Conservation (phyloP, 1,140 invertebrate species). For the Zaprionus davidi region DNA sequence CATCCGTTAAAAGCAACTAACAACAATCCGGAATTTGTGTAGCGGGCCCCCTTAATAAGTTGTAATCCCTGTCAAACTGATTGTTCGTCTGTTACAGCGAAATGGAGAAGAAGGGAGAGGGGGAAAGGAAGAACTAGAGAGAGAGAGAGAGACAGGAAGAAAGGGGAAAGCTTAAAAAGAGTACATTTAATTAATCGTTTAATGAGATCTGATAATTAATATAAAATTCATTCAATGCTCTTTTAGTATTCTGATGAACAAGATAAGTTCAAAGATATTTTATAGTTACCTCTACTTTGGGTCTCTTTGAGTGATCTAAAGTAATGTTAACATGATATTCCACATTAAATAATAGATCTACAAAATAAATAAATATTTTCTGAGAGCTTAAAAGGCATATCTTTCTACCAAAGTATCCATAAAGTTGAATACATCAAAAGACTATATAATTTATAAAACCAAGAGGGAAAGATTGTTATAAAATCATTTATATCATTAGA, state of each 20-base stretch:
- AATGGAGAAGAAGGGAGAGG: neutral
- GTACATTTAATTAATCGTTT: neutral
- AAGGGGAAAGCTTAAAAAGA: neutral
- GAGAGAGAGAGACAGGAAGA: neutral
- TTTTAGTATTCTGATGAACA: neutral
- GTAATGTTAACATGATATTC: no score
- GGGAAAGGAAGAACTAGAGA: neutral
- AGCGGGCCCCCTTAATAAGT: constrained; percentile 31
- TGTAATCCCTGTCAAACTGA: constrained; percentile 16
- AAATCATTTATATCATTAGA: no score
- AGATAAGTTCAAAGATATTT: neutral
- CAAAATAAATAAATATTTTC: no score
- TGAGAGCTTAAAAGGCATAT: no score
- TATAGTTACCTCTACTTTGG: neutral
- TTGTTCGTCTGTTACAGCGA: neutral
- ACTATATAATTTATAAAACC: no score
- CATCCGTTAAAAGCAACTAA: constrained; percentile 57
- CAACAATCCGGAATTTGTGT: constrained; percentile 55
- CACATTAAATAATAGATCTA: no score
- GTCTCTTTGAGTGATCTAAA: no score
- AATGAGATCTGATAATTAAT: neutral
- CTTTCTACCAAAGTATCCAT: no score
- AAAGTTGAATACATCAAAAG: no score
- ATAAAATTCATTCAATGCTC: neutral
- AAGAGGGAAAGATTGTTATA: fast-evolving